These are phyloP conservation scores for Cladorhizidae sp. DNA, from an alignment of 37 sponge, comb jelly and placozoan species.

Conservation along the genomic window DNA sequence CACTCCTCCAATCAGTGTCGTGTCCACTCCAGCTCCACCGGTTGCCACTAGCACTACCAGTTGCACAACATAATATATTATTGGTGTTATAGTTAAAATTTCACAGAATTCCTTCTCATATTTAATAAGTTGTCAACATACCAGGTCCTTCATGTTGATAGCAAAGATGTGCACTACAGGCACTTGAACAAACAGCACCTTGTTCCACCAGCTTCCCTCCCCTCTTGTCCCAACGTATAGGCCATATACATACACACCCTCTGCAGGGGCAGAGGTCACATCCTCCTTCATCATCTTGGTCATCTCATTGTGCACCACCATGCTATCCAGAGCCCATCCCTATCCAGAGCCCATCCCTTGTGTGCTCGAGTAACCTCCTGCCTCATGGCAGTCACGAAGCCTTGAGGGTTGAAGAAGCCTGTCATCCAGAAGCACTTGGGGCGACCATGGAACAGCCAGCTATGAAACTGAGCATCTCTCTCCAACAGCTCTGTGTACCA, in stretches of 20 bases:
- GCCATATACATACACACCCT: conserved; percentile 97
- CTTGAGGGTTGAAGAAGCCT: conserved; percentile 99
- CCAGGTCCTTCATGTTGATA: conserved; percentile 61
- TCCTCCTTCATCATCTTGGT: conserved; percentile 93
- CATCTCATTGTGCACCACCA: conserved; percentile 94
- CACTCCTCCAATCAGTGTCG: too few relatives aligned
- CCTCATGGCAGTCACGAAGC: conserved; percentile 99
- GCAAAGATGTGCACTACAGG: conserved; percentile 97
- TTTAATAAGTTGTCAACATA: too few relatives aligned
- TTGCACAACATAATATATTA: too few relatives aligned
- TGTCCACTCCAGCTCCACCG: too few relatives aligned
- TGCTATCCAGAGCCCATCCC: conserved; percentile 99
- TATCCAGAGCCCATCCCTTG: too few relatives aligned
- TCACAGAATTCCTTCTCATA: too few relatives aligned
- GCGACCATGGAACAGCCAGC: conserved; percentile 92
- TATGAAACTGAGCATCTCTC: conserved; percentile 92
- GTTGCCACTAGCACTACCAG: too few relatives aligned
- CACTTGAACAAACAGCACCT: conserved; percentile 83
- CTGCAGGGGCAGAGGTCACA: conserved; percentile 81
- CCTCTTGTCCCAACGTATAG: too few relatives aligned
- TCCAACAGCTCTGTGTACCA: conserved; percentile 99
- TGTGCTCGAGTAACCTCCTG: conserved; percentile 97
- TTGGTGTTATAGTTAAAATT: too few relatives aligned
- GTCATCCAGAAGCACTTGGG: conserved; percentile 99
- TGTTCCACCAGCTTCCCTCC: conserved; percentile 99